A percentile compares a stretch with the other conserved stretches of the same genome.
phyloP scores from a whole-genome alignment of 2,888 invertebrate species.

The Stegophylla sp. region DNA sequence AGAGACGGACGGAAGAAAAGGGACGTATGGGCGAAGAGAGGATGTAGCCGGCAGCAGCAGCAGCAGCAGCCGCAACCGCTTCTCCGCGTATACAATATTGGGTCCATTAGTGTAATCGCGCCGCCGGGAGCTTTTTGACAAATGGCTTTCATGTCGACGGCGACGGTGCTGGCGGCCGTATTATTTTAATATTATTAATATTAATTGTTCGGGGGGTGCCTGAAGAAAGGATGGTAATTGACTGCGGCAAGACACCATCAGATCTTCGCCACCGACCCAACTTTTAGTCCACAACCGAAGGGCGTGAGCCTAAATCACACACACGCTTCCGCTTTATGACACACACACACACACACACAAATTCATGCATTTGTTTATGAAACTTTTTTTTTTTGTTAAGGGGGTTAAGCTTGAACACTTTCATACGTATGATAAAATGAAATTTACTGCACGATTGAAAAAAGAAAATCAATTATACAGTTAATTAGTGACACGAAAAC shows the following conservation, averaged over 20 bases:
- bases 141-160: constrained; percentile 48
- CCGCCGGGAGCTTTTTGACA: constrained; percentile 50
- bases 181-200: constrained; percentile 58
- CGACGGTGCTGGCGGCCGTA: constrained; percentile 27
- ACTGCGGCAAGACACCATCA: constrained; percentile 18
- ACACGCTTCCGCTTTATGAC: too few species aligned
- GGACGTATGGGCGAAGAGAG: background rate
- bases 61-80: background rate
- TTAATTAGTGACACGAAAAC: too few species aligned
- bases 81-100: constrained; percentile 39
- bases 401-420: too few species aligned
- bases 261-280: too few species aligned
- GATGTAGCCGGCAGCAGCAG: constrained; percentile 6
- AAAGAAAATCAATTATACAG: too few species aligned
- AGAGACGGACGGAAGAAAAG: background rate
- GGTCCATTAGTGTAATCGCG: constrained; percentile 56
- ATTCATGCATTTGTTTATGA: too few species aligned
- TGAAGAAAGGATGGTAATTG: constrained; percentile 50
- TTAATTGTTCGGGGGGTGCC: constrained; percentile 45
- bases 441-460: too few species aligned
- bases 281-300: too few species aligned
- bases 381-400: too few species aligned
- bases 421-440: too few species aligned
- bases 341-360: too few species aligned
- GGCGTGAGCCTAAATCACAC: too few species aligned